A percentile compares a stretch with the other conserved stretches of the same genome.
Evolutionary conservation across 2,797 vertebrate genomes (phyloP).

Genomic region (Catharus ustulatus): DNA sequence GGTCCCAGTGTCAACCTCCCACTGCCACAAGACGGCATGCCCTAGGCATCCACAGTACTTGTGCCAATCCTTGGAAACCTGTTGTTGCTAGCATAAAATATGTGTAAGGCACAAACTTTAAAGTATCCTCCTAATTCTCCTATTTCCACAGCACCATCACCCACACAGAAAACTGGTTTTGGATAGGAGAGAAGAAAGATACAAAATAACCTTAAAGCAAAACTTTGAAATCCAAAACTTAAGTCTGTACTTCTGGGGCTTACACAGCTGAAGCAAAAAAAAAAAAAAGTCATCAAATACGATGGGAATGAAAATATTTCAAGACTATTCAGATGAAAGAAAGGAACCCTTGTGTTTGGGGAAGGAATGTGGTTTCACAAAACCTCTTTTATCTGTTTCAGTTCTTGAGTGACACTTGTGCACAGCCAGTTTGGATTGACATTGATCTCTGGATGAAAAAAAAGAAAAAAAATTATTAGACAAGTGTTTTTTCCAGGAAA

Average conservation of each 20-base stretch:
- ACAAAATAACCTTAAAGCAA: neutral
- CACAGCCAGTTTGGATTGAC: neutral
- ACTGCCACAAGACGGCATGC: accelerated
- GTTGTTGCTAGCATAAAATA: accelerated
- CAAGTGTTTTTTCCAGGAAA: neutral
- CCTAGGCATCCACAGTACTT: neutral
- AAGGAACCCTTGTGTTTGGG: neutral
- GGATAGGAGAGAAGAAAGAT: neutral
- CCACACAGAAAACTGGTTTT: neutral
- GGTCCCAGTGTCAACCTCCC: neutral
- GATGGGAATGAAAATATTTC: neutral
- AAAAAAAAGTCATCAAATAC: neutral
- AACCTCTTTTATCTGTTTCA: neutral
- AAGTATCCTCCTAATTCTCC: neutral
- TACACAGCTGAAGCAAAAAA: neutral
- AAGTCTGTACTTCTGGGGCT: neutral
- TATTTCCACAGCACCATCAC: neutral
- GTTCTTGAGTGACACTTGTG: neutral
- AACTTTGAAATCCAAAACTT: neutral
- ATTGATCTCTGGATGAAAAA: neutral
- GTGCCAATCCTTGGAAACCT: neutral
- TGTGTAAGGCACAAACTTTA: neutral
- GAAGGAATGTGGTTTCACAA: neutral
- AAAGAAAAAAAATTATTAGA: neutral
- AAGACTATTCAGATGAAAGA: neutral